Base-by-base conservation (phyloP, 2,113 vertebrate species). In the Siniperca knerii region DNA sequence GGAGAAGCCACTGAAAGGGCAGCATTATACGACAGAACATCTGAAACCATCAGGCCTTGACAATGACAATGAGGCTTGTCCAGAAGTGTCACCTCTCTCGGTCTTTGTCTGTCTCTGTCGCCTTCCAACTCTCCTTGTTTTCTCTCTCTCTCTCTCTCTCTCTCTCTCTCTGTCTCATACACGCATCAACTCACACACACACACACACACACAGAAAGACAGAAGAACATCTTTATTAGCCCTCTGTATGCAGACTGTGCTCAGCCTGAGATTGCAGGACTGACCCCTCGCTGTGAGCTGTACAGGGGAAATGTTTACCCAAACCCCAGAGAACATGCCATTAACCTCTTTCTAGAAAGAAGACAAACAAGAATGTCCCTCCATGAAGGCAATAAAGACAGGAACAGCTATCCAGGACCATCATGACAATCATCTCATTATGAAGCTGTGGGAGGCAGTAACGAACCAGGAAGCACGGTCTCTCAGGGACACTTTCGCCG, bases 401-500 rank as follows among this genome's bases (percentile, higher is more conserved):
- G 87, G 87, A 88, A 75, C 90, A 89, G 86, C 88, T 88, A 90
- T 87, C 88, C 82, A 73, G 85, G 77, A 92, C 89, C 87, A 90
- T 93, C 89, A 84, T 78, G 89, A 87, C 92, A 91, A 92, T 92
- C 91, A 91, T 92, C 91, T 93, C 91, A 92, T 94, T 94, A 94
- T 66, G 80, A 83, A 89, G 84, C 91, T 72, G 80, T 61, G 15
- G 87, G 89, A 79, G 85, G 82, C 60, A 37, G 68, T 48, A 73
- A 89, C 85, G 25, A 93, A 79, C 85, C 72, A 33, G 83, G 87
- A 78, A 89, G 83, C 73, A 54, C 4, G 6, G 76, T 87, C 88
- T 90, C 89, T 70, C 55, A 46, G 87, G 87, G 84, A 82, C 77
- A 84, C 48, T 73, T 67, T 82, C 82, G 2, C 83, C 4, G 65